Conservation (phyloP, 2,888 invertebrate species). For the Patella pellucida region DNA sequence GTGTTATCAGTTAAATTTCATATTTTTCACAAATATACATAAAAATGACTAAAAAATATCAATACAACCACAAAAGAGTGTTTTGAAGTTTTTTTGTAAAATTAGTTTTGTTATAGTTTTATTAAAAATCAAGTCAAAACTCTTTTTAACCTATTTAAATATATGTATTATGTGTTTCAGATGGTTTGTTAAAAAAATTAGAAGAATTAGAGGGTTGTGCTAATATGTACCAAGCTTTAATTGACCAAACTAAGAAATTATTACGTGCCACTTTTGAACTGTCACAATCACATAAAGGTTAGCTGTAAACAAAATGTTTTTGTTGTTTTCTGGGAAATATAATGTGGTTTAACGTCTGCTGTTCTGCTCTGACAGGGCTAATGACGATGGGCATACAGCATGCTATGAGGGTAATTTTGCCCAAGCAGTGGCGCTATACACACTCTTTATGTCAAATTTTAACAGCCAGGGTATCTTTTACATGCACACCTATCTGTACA, state of each 20-base stretch:
- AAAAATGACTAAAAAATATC: background rate
- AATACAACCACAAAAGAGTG: background rate
- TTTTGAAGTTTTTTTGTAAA: background rate
- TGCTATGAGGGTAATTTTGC: no score
- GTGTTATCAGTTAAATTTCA: background rate
- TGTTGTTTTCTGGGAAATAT: background rate
- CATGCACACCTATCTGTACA: no score
- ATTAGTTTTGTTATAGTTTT: background rate
- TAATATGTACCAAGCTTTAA: constrained; percentile 89
- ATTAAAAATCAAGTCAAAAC: background rate
- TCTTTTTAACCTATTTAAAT: background rate
- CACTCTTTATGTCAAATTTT: no score
- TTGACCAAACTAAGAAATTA: constrained; percentile 88
- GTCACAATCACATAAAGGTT: constrained; percentile 85
- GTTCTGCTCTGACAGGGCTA: no score
- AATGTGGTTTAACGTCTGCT: background rate
- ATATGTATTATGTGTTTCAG: constrained; percentile 70
- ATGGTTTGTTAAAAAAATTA: constrained; percentile 93
- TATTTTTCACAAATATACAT: background rate
- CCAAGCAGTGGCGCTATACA: no score
- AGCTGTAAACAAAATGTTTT: background rate
- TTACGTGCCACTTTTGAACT: constrained; percentile 90
- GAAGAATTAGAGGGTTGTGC: constrained; percentile 95
- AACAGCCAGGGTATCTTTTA: no score
- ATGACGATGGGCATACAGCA: no score